phyloP scores from a whole-genome alignment of 1,140 invertebrate genomes.

The Hypsibius dujardini region DNA sequence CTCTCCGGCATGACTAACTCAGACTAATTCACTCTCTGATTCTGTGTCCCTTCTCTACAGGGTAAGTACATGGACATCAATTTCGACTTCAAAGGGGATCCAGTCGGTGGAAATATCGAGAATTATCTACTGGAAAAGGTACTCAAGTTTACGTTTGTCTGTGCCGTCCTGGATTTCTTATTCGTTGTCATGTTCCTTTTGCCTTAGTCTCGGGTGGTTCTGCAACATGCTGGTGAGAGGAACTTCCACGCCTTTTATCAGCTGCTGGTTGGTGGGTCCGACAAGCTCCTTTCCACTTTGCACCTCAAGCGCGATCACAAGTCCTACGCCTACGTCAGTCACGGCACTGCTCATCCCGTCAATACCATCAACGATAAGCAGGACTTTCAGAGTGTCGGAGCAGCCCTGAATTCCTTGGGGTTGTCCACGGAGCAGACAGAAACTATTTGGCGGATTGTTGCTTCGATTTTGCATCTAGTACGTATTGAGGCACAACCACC shows the following conservation, averaged over 20 bases:
- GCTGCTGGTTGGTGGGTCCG: constrained; percentile 58
- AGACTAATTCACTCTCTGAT: not conserved
- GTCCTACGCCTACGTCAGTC: constrained; percentile 55
- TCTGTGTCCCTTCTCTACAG: not conserved
- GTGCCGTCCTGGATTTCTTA: constrained; percentile 14
- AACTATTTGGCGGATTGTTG: constrained; percentile 73
- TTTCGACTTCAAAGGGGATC: constrained; percentile 95
- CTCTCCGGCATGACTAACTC: not conserved
- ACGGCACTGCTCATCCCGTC: constrained; percentile 45
- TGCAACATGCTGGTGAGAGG: constrained; percentile 75
- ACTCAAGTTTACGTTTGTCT: constrained; percentile 1
- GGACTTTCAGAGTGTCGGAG: constrained; percentile 57
- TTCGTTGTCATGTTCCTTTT: not conserved
- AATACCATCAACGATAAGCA: constrained; percentile 34
- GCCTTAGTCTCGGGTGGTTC: constrained; percentile 59
- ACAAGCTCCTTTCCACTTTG: constrained; percentile 51
- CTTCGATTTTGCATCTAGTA: constrained; percentile 71
- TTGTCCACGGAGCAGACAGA: constrained; percentile 56
- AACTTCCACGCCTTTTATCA: constrained; percentile 98
- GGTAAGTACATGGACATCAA: constrained; percentile 99
- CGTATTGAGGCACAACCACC: constrained; percentile 27
- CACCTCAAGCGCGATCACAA: constrained; percentile 48
- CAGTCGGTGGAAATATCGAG: constrained; percentile 81
- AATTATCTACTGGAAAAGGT: constrained; percentile 88
- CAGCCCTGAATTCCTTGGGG: constrained; percentile 68